phyloP scores from a whole-genome alignment of 2,888 invertebrate genomes.

The Empis livida region DNA sequence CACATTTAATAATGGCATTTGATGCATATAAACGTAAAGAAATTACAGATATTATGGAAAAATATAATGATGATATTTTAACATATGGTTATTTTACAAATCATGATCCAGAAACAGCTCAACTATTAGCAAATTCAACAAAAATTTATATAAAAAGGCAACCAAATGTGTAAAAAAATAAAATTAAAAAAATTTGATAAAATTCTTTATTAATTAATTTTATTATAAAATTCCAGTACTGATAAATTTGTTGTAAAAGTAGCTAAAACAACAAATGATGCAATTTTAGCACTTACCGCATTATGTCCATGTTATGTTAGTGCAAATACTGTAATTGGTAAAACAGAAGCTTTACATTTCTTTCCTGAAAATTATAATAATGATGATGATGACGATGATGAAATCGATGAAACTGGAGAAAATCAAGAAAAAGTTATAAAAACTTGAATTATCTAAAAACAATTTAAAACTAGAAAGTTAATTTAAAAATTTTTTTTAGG shows the following conservation, averaged over 20 bases:
- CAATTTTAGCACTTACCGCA: conserved; percentile 47
- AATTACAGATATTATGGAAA: conserved; percentile 40
- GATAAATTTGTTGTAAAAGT: conserved; percentile 59
- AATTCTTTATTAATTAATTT: not conserved
- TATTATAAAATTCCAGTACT: conserved; percentile 37
- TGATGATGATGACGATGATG: conserved; percentile 30
- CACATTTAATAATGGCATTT: conserved; percentile 52
- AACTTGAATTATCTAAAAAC: no score
- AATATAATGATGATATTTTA: conserved; percentile 42
- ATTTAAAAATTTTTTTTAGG: no score
- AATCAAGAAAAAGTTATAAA: conserved; percentile 6
- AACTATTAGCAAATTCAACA: conserved; percentile 47
- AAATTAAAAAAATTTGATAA: not conserved
- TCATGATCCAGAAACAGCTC: conserved; percentile 43
- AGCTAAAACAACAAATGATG: conserved; percentile 47
- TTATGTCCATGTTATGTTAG: conserved; percentile 58
- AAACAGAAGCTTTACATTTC: conserved; percentile 48
- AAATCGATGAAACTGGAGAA: conserved; percentile 20
- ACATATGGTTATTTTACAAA: conserved; percentile 58
- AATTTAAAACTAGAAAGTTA: no score
- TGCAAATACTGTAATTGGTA: conserved; percentile 49
- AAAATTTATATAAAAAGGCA: conserved; percentile 40
- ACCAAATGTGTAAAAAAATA: conserved; percentile 21
- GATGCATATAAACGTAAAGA: conserved; percentile 52
- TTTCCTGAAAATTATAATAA: conserved; percentile 54